Conservation (phyloP, 2,888 invertebrate species). For the Syrista parreyssii region DNA sequence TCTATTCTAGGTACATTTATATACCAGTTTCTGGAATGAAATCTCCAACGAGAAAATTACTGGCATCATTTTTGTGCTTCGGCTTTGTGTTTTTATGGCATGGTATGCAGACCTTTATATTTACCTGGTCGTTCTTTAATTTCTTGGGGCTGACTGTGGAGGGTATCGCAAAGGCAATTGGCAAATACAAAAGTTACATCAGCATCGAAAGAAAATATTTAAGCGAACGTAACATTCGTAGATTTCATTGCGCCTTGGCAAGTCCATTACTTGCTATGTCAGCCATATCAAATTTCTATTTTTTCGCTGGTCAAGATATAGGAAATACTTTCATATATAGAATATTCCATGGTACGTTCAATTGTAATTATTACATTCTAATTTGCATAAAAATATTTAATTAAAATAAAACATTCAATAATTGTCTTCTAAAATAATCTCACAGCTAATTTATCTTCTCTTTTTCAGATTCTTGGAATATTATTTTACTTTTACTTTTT, state of each 20-base stretch:
- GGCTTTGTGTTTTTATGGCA: constrained; percentile 92
- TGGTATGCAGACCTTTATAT: constrained; percentile 80
- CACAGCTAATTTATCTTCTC: constrained; percentile 16
- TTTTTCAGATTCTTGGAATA: constrained; percentile 58
- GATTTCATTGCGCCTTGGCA: constrained; percentile 77
- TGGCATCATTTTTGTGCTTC: constrained; percentile 83
- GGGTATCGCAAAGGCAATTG: constrained; percentile 70
- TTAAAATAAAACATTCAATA: background rate
- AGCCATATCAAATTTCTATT: constrained; percentile 88
- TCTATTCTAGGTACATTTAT: constrained; percentile 81
- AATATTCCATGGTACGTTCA: constrained; percentile 68
- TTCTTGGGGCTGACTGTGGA: constrained; percentile 83
- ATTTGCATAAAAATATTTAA: background rate
- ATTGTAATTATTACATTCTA: constrained; percentile 2
- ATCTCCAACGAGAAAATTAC: constrained; percentile 70
- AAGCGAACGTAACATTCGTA: constrained; percentile 66
- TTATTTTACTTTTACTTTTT: constrained; percentile 59
- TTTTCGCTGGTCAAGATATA: constrained; percentile 81
- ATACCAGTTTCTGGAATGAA: constrained; percentile 69
- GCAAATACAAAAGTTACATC: constrained; percentile 66
- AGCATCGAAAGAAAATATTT: constrained; percentile 63
- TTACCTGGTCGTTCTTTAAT: constrained; percentile 90
- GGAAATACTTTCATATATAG: constrained; percentile 78
- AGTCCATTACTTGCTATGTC: constrained; percentile 83
- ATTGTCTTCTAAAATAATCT: background rate